Conservation (phyloP, 2,888 invertebrate genomes). For the Parnassius smintheus region DNA sequence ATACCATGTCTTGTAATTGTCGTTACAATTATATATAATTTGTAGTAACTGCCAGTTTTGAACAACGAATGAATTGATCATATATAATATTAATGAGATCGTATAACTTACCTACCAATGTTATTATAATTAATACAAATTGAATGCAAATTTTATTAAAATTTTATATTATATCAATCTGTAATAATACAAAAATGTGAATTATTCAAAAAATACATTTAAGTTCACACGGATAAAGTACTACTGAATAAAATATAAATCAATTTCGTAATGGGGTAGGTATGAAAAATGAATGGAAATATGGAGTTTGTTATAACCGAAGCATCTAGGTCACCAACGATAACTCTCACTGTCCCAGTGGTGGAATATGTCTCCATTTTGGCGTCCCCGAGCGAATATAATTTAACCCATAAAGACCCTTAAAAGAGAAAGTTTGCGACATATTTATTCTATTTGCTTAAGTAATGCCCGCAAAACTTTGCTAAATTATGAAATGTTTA, state of each 20-base stretch:
- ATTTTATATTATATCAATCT: too few relatives aligned
- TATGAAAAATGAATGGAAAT: slow-evolving; percentile 68
- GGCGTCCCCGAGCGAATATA: slow-evolving; percentile 69
- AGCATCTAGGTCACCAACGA: slow-evolving; percentile 57
- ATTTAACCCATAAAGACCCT: slow-evolving; percentile 73
- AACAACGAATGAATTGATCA: too few relatives aligned
- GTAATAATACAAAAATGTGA: too few relatives aligned
- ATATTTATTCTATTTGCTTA: slow-evolving; percentile 65
- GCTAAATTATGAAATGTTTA: slow-evolving; percentile 42
- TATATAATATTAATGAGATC: too few relatives aligned
- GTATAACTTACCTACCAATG: too few relatives aligned
- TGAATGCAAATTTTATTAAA: too few relatives aligned
- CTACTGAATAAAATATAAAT: slow-evolving; percentile 57
- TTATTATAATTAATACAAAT: too few relatives aligned
- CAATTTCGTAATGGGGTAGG: slow-evolving; percentile 55
- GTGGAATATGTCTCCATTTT: slow-evolving; percentile 76
- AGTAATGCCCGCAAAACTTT: slow-evolving; percentile 52
- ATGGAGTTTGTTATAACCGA: slow-evolving; percentile 45
- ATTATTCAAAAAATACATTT: slow-evolving; percentile 26
- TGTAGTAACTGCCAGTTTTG: too few relatives aligned
- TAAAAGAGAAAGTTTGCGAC: slow-evolving; percentile 66
- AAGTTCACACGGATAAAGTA: slow-evolving; percentile 32
- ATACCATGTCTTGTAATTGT: too few relatives aligned
- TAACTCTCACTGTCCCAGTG: slow-evolving; percentile 65
- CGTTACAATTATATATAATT: too few relatives aligned